These are phyloP conservation scores for Grammomys surdaster DNA, from an alignment of 2,113 vertebrate species.

Conservation along the genomic window DNA sequence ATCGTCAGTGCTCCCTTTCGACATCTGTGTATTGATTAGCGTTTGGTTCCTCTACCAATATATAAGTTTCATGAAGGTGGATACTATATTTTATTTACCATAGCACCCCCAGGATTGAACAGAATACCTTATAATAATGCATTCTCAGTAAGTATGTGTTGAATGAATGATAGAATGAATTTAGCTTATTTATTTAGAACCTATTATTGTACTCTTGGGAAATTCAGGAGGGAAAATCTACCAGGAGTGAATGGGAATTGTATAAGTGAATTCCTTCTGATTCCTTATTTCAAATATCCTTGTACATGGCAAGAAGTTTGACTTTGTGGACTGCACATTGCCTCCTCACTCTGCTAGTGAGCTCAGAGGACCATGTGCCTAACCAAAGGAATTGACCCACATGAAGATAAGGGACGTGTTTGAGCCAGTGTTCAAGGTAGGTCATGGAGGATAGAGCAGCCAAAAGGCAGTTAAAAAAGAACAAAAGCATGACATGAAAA, in stretches of 20 bases:
- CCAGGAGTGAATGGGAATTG: neutral
- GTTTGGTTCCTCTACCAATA: neutral
- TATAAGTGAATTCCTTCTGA: neutral
- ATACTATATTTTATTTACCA: neutral
- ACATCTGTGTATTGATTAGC: neutral
- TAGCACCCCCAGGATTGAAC: neutral
- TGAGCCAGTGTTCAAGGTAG: neutral
- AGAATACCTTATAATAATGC: neutral
- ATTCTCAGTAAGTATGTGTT: neutral
- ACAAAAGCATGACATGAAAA: neutral
- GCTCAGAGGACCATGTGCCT: neutral
- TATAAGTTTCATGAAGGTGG: neutral
- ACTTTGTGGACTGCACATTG: neutral
- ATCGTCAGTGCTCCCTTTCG: neutral
- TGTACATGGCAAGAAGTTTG: neutral
- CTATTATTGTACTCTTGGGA: slow-evolving; percentile 31
- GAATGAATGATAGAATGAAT: neutral
- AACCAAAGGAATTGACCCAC: neutral
- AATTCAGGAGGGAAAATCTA: neutral
- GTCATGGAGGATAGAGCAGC: neutral
- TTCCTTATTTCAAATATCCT: neutral
- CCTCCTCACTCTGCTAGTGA: neutral
- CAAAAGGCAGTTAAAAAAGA: slow-evolving; percentile 2
- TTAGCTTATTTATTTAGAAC: neutral
- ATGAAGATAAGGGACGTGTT: neutral